Base-by-base conservation (phyloP, 1,140 invertebrate genomes). In the Bombus fervidus region DNA sequence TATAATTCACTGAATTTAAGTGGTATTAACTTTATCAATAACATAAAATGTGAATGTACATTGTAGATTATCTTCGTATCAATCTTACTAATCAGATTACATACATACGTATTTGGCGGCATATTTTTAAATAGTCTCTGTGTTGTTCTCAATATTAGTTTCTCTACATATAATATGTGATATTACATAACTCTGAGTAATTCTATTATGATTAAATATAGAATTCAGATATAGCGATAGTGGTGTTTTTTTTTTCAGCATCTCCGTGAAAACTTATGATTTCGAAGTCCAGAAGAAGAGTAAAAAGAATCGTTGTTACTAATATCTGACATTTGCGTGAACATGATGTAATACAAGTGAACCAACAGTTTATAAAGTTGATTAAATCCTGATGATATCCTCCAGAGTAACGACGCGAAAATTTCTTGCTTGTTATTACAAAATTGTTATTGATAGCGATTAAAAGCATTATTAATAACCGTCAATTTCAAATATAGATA, bases 181-280 rank as follows among this genome's bases (percentile, higher is more conserved):
- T 41, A 62, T 59, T 77, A 18, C 28, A 62, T 31, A 71, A 89
- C 22, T 53, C 81, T 73, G 59, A 71, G 76, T 59, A 86, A 89
- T 31, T 53, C 3, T 82, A 88, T 77, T 76, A 73, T 43, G 15
- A 37, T 86, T 86, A 89, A 84, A 90, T 90, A 81, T 89, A 90
- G 88, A 83, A 73, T 88, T 83, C 18, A 39, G 79, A 69, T 43
- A 25, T 86, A 71, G 72, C 18, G 37, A 31, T 57, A 66, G 64
- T 34, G 18, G 39, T 66, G 34, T 89, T n/a, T 76, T 83, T 76
- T 83, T 88, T 47, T 89, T 86, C 83, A 86, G 41, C 12, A 47
- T 83, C 59, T 43, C 73, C 25, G 69, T 43, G 53, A 59, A n/a
- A 34, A 28, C 18, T 12, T 57, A 64, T 57, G 8, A 88, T 76